Conservation (phyloP, 1,140 invertebrate genomes). For the Brachionus plicatilis region DNA sequence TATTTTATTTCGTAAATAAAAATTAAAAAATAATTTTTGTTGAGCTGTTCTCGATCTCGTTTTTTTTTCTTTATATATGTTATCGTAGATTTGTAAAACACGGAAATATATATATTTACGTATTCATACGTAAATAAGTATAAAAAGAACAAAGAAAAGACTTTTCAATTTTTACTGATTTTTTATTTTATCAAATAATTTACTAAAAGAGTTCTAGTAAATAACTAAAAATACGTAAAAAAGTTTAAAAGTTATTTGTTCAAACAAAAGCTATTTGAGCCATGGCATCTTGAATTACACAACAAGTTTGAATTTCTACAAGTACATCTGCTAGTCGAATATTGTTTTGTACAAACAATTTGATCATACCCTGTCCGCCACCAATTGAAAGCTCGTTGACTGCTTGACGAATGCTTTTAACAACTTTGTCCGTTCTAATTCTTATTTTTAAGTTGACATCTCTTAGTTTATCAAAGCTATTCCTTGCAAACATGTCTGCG, state of each 20-base stretch:
- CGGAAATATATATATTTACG: constrained; percentile 9
- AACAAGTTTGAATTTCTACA: background rate
- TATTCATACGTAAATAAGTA: constrained; percentile 2
- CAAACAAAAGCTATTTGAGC: background rate
- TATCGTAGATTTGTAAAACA: background rate
- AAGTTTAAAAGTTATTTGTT: background rate
- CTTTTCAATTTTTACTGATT: background rate
- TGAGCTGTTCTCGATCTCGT: too few relatives aligned
- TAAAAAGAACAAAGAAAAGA: background rate
- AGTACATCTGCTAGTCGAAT: background rate
- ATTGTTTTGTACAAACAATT: background rate
- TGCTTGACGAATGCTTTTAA: background rate
- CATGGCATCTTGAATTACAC: constrained; percentile 29
- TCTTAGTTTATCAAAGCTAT: background rate
- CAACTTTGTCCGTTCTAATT: background rate
- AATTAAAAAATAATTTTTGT: background rate
- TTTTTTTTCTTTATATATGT: too few relatives aligned
- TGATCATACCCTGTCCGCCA: background rate
- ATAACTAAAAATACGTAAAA: background rate
- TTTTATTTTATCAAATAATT: background rate
- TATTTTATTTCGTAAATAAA: too few relatives aligned
- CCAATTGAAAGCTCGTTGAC: background rate
- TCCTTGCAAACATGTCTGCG: background rate
- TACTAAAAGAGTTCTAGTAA: background rate
- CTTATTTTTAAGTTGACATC: background rate